phyloP scores from a whole-genome alignment of 2,888 invertebrate genomes.

The Chymomyza amoena region DNA sequence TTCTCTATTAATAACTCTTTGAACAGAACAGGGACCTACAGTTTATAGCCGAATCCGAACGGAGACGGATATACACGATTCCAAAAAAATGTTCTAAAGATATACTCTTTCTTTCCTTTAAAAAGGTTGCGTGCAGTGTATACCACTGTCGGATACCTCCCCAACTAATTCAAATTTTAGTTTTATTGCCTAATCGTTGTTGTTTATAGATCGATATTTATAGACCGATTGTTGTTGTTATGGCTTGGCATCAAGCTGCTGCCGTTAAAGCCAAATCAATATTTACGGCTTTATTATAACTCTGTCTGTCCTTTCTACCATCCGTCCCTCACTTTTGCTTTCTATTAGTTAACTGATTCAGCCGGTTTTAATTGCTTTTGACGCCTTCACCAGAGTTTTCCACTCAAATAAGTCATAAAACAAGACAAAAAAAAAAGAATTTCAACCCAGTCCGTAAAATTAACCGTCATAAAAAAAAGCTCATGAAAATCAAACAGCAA shows the following conservation, averaged over 20 bases:
- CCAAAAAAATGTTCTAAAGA: too few species aligned
- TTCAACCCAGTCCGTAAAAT: conserved; percentile 28
- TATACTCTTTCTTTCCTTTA: too few species aligned
- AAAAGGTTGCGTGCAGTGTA: too few species aligned
- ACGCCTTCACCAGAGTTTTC: conserved; percentile 7
- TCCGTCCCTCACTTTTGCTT: neutral
- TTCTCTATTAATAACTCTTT: too few species aligned
- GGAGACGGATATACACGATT: too few species aligned
- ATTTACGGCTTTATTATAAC: conserved; percentile 59
- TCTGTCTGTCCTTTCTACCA: conserved; percentile 25
- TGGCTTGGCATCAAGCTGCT: neutral
- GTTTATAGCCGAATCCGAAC: too few species aligned
- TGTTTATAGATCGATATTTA: conserved; percentile 36
- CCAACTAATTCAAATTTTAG: too few species aligned
- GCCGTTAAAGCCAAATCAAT: conserved; percentile 51
- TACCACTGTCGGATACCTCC: too few species aligned
- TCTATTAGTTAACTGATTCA: conserved; percentile 1
- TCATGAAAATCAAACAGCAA: conserved; percentile 48
- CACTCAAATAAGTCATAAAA: conserved; percentile 42
- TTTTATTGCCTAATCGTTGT: conserved; percentile 22
- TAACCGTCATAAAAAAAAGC: conserved; percentile 48
- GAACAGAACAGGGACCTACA: too few species aligned
- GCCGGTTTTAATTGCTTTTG: conserved; percentile 33
- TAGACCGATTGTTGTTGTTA: conserved; percentile 23
- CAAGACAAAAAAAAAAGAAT: conserved; percentile 7